Evolutionary conservation across 2,888 invertebrate species (phyloP).

Genomic region (Lochmaea capreae): DNA sequence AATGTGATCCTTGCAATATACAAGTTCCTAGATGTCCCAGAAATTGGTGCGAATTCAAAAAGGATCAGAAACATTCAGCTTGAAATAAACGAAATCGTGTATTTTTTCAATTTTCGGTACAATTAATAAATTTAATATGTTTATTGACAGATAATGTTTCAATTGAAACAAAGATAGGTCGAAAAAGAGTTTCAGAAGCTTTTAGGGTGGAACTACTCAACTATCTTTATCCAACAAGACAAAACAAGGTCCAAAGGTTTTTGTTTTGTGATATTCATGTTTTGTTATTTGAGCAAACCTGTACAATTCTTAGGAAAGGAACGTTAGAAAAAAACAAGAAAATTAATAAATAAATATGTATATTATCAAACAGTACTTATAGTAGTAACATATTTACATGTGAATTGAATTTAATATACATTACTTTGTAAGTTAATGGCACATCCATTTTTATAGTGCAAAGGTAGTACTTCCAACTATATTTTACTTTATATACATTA

Average conservation of each 20-base stretch:
- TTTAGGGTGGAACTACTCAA: too few relatives aligned
- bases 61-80: not conserved
- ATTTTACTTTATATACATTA: conserved; percentile 48
- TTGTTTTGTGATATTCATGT: too few relatives aligned
- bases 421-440: conserved; percentile 60
- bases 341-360: conserved; percentile 59
- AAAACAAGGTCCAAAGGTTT: too few relatives aligned
- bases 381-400: conserved; percentile 57
- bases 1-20: conserved; percentile 58
- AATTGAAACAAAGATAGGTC: not conserved
- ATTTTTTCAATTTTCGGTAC: not conserved
- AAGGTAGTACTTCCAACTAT: conserved; percentile 51
- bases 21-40: conserved; percentile 54
- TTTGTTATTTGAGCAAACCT: not conserved
- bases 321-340: not conserved
- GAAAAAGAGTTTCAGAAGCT: too few relatives aligned
- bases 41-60: conserved; percentile 47
- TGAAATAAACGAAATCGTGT: not conserved
- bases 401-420: conserved; percentile 53
- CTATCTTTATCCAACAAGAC: too few relatives aligned
- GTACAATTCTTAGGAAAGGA: not conserved
- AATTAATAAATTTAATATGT: conserved; percentile 1
- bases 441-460: conserved; percentile 57
- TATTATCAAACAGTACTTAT: conserved; percentile 60
- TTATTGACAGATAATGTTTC: not conserved